Evolutionary conservation across 35 echinoderm and acorn worm genomes (phyloP), one percentile per base, ranked within the genome.

Genomic region (Apostichopus californicus): DNA sequence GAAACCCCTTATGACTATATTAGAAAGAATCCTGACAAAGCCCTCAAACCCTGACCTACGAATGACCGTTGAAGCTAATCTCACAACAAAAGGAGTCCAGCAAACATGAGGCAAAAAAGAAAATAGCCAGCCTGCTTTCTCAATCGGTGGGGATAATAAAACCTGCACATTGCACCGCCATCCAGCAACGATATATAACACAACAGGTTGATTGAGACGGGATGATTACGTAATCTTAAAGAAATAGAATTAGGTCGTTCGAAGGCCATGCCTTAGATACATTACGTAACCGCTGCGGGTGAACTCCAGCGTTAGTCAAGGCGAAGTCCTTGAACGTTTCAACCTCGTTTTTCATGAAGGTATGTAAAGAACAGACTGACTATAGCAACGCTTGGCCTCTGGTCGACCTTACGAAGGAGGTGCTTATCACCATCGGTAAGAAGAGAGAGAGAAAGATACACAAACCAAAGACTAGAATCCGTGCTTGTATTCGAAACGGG

Each of bases 281-380:
- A 55, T 83, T 83, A 83, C 80, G 80, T 55, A 83, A 83, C 52
- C 80, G 17, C 80, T 55, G 80, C 55, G 80, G 80, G 80, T 83
- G 80, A 83, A 83, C 80, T 83, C 80, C 14, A 6, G 55, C 14
- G 9, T 56, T 83, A 55, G 80, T 80, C 78, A 80, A 80, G 78
- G 78, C 22, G 24, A 80, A 25, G 78, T 6, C 78, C 78, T 80
- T 80, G 78, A 80, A 80, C 78, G 78, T 80, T 80, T 80, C 78
- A 80, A 25, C 77, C 78, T 34, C 26, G 5, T 68, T 46, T 46
- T 46, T 46, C 34, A 46, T 46, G 34, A 46, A 18, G 18, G 64
- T 68, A 68, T 68, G 11, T 18, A 8, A 18, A 18, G 64, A 68
- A 68, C 64, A 14, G 64, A 11, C 3, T 4, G 11, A 18, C 64